A percentile compares a stretch with the other conserved stretches of the same genome.
Conservation (phyloP, 2,113 vertebrate species). For the Etia nguti region DNA sequence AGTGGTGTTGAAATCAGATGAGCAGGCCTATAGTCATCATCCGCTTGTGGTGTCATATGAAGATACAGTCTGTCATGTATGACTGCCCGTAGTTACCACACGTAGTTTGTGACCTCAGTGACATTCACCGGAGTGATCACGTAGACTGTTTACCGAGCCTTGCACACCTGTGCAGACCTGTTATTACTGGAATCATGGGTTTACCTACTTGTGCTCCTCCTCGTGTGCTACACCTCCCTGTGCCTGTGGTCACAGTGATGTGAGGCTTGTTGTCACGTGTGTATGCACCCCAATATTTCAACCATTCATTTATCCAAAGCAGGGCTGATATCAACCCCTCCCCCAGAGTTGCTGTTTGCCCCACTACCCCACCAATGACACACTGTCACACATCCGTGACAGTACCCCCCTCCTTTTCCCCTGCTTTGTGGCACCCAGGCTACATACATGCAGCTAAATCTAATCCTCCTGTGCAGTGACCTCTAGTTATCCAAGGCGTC, state of each 20-base stretch:
- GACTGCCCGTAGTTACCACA: neutral
- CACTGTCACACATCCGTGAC: conserved; percentile 25
- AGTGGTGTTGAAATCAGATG: conserved; percentile 4
- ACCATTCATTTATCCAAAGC: conserved; percentile 3
- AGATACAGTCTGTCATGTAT: neutral
- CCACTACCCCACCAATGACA: neutral
- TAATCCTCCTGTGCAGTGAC: neutral
- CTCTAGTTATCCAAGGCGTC: neutral
- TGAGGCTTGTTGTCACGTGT: neutral
- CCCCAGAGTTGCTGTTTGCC: conserved; percentile 50
- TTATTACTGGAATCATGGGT: conserved; percentile 27
- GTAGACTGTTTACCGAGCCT: neutral
- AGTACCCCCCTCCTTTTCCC: neutral
- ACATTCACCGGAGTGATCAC: neutral
- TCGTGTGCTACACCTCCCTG: neutral
- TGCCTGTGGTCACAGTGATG: neutral
- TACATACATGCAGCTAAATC: conserved; percentile 7
- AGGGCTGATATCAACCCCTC: conserved; percentile 19
- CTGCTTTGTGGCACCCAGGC: neutral
- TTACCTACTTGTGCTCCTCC: neutral
- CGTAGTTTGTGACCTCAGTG: neutral
- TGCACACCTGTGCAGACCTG: conserved; percentile 12
- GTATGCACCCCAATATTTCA: neutral
- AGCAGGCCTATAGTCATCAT: conserved; percentile 24
- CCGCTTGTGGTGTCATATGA: neutral